A percentile compares a stretch with the other conserved stretches of the same genome.
Evolutionary conservation across 2,888 invertebrate species (phyloP).

Genomic region (Dorcus hopei): DNA sequence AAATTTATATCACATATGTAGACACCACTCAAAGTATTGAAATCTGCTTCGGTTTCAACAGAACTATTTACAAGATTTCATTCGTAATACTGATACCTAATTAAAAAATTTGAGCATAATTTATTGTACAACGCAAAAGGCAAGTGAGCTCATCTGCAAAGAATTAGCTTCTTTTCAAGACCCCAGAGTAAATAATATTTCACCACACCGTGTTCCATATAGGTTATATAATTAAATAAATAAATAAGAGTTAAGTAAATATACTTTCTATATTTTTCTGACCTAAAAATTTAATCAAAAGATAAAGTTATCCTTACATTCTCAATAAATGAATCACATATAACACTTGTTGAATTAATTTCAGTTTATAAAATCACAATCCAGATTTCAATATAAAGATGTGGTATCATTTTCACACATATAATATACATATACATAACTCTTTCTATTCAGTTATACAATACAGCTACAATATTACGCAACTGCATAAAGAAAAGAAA

Average conservation of each 20-base stretch:
- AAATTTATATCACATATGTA: slow-evolving; percentile 4
- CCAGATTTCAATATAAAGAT: slow-evolving; percentile 1
- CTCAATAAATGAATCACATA: no score
- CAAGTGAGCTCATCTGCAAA: background rate
- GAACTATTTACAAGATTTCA: background rate
- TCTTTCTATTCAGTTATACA: slow-evolving; percentile 6
- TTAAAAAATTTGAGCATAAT: no score
- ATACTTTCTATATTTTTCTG: no score
- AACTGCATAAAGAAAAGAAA: background rate
- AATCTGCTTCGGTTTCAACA: slow-evolving; percentile 1
- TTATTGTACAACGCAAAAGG: no score
- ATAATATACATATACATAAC: slow-evolving; percentile 7
- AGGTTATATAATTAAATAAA: no score
- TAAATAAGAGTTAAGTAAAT: no score
- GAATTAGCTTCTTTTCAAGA: background rate
- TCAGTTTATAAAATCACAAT: background rate
- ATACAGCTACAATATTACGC: slow-evolving; percentile 11
- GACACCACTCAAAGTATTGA: slow-evolving; percentile 12
- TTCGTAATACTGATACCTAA: no score
- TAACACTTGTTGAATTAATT: no score
- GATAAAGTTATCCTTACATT: no score
- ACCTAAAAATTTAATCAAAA: no score
- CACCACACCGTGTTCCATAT: background rate
- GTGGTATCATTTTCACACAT: slow-evolving; percentile 1
- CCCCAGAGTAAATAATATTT: background rate